phyloP scores from a whole-genome alignment of 2,888 invertebrate genomes.

The Piscicola geometra region DNA sequence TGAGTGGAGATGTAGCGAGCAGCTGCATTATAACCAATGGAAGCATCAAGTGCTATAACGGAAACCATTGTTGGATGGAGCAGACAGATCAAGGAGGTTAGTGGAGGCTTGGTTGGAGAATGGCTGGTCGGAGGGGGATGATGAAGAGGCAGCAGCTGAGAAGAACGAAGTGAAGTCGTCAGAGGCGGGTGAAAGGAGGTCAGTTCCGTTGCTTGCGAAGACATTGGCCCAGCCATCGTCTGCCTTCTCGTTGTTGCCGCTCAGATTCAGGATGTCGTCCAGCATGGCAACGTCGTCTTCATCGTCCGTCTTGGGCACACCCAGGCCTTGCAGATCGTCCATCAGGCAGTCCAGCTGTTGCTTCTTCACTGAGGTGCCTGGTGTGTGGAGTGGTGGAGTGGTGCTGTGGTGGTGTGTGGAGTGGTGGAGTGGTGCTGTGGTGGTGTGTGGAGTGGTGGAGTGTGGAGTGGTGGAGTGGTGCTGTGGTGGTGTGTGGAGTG shows the following conservation, averaged over 20 bases:
- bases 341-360: slow-evolving; percentile 51
- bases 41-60: not conserved
- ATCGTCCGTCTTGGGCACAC: slow-evolving; percentile 46
- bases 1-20: no score
- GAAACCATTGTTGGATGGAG: not conserved
- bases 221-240: slow-evolving; percentile 54
- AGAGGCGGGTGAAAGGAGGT: not conserved
- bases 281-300: slow-evolving; percentile 57
- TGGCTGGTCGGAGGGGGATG: not conserved
- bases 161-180: slow-evolving; percentile 5
- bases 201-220: slow-evolving; percentile 46
- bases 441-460: no score
- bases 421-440: no score
- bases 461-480: no score
- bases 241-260: slow-evolving; percentile 51
- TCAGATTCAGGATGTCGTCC: slow-evolving; percentile 56
- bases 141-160: not conserved
- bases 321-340: slow-evolving; percentile 51
- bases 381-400: not conserved
- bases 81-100: not conserved
- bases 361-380: not conserved
- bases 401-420: no score
- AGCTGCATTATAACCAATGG: no score
- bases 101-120: no score
- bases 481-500: no score